These are phyloP conservation scores for Nannoperca australis DNA, from an alignment of 2,797 vertebrate genomes.

Conservation along the genomic window DNA sequence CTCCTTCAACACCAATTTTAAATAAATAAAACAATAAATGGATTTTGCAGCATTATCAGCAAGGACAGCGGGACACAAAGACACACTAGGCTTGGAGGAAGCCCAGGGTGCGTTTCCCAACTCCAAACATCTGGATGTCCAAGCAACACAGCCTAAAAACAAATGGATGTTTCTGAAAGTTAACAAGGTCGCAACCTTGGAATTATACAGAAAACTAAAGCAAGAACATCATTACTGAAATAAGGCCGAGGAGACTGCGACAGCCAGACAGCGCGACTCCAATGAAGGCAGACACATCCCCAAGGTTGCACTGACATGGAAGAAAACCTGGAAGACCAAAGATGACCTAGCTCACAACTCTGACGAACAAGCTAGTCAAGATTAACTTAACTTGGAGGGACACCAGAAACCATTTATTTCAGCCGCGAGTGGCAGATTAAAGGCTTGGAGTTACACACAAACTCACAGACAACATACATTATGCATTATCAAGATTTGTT, in stretches of 20 bases:
- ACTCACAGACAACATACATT: slow-evolving; percentile 24
- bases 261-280: not conserved
- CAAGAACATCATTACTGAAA: not conserved
- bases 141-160: not conserved
- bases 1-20: not conserved
- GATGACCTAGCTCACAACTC: not conserved
- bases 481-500: slow-evolving; percentile 21
- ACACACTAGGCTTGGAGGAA: not conserved
- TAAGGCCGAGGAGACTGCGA: not conserved
- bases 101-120: not conserved
- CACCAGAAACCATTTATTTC: slow-evolving; percentile 2
- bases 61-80: not conserved
- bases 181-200: not conserved
- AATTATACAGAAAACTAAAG: not conserved
- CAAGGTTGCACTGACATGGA: not conserved
- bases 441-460: slow-evolving; percentile 15
- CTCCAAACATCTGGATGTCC: not conserved
- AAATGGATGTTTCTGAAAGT: not conserved
- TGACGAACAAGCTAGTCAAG: not conserved
- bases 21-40: not conserved
- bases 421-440: not conserved
- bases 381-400: slow-evolving; percentile 6
- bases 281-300: not conserved
- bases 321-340: slow-evolving; percentile 7
- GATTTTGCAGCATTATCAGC: not conserved